Evolutionary conservation across 2,888 invertebrate genomes (phyloP).

Genomic region (Panorpa germanica): DNA sequence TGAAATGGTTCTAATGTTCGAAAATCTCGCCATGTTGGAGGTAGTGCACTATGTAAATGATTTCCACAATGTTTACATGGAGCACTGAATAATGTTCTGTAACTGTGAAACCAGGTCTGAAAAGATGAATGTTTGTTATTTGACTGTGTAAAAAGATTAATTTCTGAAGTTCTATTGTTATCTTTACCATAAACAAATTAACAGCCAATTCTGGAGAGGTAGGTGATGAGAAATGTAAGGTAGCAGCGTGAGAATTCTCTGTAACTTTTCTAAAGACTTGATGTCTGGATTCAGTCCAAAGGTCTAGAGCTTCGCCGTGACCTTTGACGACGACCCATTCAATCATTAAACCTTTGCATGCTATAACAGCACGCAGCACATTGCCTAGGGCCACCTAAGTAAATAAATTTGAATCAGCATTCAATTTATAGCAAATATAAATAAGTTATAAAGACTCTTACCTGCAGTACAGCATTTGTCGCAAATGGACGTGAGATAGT

Average conservation of each 20-base stretch:
- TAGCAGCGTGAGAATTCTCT: conserved; percentile 88
- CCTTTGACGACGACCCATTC: conserved; percentile 92
- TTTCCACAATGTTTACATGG: conserved; percentile 79
- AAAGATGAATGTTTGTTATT: conserved; percentile 18
- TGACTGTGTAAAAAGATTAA: conserved; percentile 7
- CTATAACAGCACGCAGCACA: conserved; percentile 74
- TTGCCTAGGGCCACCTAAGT: conserved; percentile 52
- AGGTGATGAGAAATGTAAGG: conserved; percentile 87
- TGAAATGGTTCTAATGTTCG: conserved; percentile 82
- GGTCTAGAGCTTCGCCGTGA: conserved; percentile 67
- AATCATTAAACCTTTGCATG: conserved; percentile 82
- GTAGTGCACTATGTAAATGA: conserved; percentile 67
- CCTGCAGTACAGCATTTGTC: conserved; percentile 77
- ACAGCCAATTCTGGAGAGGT: conserved; percentile 79
- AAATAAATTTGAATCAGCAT: conserved; percentile 8
- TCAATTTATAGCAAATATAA: conserved; percentile 2
- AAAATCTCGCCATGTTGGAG: conserved; percentile 89
- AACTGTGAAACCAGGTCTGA: conserved; percentile 90
- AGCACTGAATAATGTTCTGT: conserved; percentile 70
- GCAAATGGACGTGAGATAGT: conserved; percentile 74
- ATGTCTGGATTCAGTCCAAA: conserved; percentile 84
- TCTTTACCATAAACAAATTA: conserved; percentile 65
- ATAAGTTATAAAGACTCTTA: conserved; percentile 25
- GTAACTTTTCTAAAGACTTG: conserved; percentile 87
- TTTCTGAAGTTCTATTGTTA: conserved; percentile 8